Conservation (phyloP, 2,113 vertebrate genomes). For the Gavialis gangeticus region DNA sequence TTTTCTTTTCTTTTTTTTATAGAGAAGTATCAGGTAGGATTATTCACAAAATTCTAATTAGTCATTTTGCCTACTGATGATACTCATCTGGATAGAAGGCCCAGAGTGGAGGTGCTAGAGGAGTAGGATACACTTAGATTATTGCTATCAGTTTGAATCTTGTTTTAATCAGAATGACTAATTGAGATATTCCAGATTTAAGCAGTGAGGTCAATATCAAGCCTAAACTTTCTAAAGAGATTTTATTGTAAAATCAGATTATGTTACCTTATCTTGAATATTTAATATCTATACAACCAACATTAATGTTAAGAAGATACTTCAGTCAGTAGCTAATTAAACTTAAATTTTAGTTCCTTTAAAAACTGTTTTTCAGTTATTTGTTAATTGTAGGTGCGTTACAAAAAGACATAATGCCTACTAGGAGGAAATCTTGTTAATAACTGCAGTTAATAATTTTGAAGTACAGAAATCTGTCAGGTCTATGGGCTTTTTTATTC, state of each 20-base stretch:
- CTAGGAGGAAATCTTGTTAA: background rate
- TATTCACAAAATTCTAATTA: background rate
- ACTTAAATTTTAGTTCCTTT: background rate
- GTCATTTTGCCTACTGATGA: background rate
- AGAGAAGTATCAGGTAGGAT: background rate
- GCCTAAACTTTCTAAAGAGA: background rate
- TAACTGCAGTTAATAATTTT: background rate
- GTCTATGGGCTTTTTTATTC: background rate
- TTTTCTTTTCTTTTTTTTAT: background rate
- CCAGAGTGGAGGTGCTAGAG: background rate
- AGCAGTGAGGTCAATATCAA: background rate
- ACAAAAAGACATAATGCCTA: background rate
- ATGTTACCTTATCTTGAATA: background rate
- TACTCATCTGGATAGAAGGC: background rate
- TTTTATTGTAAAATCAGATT: background rate
- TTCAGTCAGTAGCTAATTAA: background rate
- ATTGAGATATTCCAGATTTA: background rate
- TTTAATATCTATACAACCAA: background rate
- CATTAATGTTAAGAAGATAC: background rate
- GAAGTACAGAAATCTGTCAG: background rate
- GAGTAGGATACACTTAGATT: background rate
- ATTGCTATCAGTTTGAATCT: background rate
- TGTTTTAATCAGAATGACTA: background rate
- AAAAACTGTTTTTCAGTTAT: background rate
- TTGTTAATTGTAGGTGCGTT: background rate